phyloP scores from a whole-genome alignment of 1,140 invertebrate species.

The Halyomorpha halys region DNA sequence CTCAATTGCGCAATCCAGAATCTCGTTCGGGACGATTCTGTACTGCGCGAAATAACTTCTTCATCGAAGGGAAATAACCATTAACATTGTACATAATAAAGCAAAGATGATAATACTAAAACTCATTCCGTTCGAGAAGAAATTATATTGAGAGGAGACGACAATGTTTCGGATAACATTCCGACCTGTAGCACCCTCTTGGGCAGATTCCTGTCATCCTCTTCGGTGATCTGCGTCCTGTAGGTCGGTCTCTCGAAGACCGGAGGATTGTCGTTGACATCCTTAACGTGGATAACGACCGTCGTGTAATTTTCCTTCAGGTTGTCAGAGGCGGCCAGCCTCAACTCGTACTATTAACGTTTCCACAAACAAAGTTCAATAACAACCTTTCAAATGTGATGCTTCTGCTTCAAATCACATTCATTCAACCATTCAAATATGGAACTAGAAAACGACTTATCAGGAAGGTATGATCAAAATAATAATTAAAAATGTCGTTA shows the following conservation, averaged over 20 bases:
- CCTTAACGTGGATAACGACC: slow-evolving; percentile 90
- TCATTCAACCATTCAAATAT: background rate
- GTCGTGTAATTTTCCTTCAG: slow-evolving; percentile 92
- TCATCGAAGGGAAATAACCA: no score
- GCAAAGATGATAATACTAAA: no score
- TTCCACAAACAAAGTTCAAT: background rate
- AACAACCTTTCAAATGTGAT: background rate
- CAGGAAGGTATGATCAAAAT: no score
- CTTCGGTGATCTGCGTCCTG: slow-evolving; percentile 88
- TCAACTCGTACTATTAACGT: slow-evolving; percentile 73
- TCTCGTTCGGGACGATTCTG: slow-evolving; percentile 29
- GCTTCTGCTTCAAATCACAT: background rate
- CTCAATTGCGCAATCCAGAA: slow-evolving; percentile 3
- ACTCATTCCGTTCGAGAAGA: no score
- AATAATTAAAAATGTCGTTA: no score
- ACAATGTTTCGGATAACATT: background rate
- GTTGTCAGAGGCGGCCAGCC: slow-evolving; percentile 87
- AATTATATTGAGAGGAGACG: no score
- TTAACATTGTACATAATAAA: no score
- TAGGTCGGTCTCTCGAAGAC: slow-evolving; percentile 88
- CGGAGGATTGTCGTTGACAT: slow-evolving; percentile 81
- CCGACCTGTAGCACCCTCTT: slow-evolving; percentile 83
- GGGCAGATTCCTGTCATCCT: slow-evolving; percentile 86
- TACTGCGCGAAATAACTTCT: background rate
- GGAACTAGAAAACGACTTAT: no score